Evolutionary conservation across 2,113 vertebrate species (phyloP).

Genomic region (Elgaria multicarinata): DNA sequence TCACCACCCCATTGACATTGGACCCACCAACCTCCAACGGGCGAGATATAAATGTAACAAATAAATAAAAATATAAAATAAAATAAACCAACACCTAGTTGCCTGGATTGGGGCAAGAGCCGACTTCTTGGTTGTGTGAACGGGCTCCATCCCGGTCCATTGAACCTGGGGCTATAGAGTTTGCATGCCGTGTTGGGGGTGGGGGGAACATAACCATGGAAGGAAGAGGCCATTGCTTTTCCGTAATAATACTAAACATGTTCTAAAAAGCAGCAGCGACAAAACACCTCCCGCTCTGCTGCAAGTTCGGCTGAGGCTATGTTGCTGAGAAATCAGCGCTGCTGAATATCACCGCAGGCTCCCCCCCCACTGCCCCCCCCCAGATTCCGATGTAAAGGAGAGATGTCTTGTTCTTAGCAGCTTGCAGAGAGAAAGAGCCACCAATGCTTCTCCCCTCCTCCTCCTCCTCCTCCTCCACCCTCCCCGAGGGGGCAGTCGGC

Average conservation of each 20-base stretch:
- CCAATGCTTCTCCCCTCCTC: not conserved
- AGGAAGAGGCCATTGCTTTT: not conserved
- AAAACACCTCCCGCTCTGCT: not conserved
- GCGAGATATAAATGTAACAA: too few relatives aligned
- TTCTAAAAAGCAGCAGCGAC: too few relatives aligned
- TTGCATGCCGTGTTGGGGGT: not conserved
- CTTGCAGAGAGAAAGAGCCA: not conserved
- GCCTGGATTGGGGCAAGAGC: not conserved
- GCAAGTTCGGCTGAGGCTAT: not conserved
- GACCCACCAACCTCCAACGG: too few relatives aligned
- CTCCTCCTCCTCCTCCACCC: too few relatives aligned
- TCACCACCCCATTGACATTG: too few relatives aligned
- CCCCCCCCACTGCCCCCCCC: not conserved
- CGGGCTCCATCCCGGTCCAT: not conserved
- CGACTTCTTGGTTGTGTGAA: not conserved
- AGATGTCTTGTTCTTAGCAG: not conserved
- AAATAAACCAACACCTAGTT: not conserved
- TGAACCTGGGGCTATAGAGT: not conserved
- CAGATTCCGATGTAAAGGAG: not conserved
- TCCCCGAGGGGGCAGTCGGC: not conserved
- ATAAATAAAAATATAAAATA: too few relatives aligned
- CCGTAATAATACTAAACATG: too few relatives aligned
- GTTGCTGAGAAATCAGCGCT: not conserved
- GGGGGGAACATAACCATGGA: not conserved
- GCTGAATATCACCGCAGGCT: not conserved